A percentile compares a stretch with the other conserved stretches of the same genome.
Evolutionary conservation across 2,797 vertebrate genomes (phyloP).

Genomic region (Cuculus canorus): DNA sequence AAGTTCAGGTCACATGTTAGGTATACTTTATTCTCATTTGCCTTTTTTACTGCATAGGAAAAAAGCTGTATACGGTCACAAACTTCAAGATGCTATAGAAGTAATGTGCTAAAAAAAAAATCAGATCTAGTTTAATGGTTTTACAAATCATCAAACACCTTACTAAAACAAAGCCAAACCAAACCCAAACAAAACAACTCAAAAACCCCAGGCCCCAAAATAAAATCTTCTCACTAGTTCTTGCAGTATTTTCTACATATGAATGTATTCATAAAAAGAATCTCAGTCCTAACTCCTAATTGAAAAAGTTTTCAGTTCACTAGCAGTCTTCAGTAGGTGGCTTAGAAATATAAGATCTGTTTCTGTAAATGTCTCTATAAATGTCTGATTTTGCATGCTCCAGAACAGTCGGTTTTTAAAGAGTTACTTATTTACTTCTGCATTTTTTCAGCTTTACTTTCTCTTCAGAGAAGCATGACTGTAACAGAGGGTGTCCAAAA

Average conservation of each 20-base stretch:
- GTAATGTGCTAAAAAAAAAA: background rate
- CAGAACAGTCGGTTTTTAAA: background rate
- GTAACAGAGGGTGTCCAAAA: rapidly evolving
- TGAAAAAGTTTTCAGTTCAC: background rate
- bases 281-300: background rate
- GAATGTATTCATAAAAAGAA: background rate
- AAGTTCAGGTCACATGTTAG: background rate
- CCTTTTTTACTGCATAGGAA: background rate
- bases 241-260: background rate
- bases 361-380: background rate
- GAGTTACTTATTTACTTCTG: background rate
- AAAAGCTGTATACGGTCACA: background rate
- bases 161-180: background rate
- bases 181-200: background rate
- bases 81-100: background rate
- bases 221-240: background rate
- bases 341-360: background rate
- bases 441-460: background rate
- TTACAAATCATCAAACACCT: background rate
- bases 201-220: too few relatives aligned
- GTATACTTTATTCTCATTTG: background rate
- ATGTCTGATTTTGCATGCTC: background rate
- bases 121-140: background rate
- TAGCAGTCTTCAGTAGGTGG: background rate
- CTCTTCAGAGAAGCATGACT: background rate